Evolutionary conservation across 1,140 invertebrate genomes (phyloP).

Genomic region (Drosophila chauvacae): DNA sequence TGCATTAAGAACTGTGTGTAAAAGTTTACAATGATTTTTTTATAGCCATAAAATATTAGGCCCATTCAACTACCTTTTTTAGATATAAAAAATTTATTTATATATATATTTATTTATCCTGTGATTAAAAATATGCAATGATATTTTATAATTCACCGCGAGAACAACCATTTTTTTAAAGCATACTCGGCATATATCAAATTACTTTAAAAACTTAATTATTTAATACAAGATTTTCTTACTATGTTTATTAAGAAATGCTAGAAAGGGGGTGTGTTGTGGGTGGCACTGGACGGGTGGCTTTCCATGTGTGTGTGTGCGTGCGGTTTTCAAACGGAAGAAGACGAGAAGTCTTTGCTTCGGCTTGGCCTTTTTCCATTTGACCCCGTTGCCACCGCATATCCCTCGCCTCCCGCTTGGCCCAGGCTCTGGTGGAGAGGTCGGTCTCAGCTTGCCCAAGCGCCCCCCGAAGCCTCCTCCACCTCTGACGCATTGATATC

Average conservation of each 20-base stretch:
- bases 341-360: constrained; percentile 50
- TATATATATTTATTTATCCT: too few species aligned
- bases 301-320: constrained; percentile 30
- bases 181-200: background rate
- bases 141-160: background rate
- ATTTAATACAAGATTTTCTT: background rate
- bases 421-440: constrained; percentile 19
- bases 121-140: background rate
- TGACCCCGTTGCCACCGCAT: constrained; percentile 67
- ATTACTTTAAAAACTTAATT: too few species aligned
- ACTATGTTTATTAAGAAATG: constrained; percentile 30
- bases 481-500: constrained; percentile 79
- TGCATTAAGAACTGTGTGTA: too few species aligned
- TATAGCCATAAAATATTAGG: background rate
- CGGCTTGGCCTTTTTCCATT: constrained; percentile 72
- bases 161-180: too few species aligned
- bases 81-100: background rate
- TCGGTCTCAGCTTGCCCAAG: constrained; percentile 26
- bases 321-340: constrained; percentile 80
- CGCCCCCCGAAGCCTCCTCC: background rate
- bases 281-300: background rate
- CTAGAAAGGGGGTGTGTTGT: constrained; percentile 8
- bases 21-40: too few species aligned
- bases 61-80: background rate
- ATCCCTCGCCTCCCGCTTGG: constrained; percentile 3